Evolutionary conservation across 2,888 invertebrate species (phyloP), one percentile per base, ranked within the genome.

Genomic region (Glaucopsyche alexis): DNA sequence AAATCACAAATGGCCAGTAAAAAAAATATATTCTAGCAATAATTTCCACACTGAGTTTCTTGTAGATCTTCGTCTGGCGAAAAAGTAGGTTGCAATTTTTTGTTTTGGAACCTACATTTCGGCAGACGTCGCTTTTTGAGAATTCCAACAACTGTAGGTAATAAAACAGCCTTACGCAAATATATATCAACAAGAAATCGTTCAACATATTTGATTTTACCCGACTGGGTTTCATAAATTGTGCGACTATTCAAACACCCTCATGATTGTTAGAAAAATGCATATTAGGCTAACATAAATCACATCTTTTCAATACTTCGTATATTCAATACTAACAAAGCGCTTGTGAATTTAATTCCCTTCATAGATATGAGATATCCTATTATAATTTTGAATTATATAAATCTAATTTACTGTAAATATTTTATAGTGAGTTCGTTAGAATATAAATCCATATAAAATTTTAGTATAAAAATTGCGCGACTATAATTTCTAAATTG

Each of bases 221-320:
- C n/a, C n/a, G n/a, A n/a, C n/a, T n/a, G n/a, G n/a, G n/a, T n/a
- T 42, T 19, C 55, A 55, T 19, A 9, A 19, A 55, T 55, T 55
- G 55, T 55, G 55, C 19, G 55, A 55, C 4, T 55, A 19, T 19
- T 55, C 19, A 0, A 55, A 19, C 5, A 55, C 9, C 4, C 19
- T 55, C 19, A 55, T 19, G 19, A 55, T 7, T 11, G 19, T 55
- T 16, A 42, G 42, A 55, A 50, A 55, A 55, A 55, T 55, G 55
- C 55, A 55, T 55, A 55, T 16, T 52, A 52, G 5, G 19, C 55
- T 19, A 11, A 55, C 16, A 19, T 19, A 55, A 9, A 67, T 67
- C 67, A 67, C 67, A 67, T 47, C 49, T 9, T 72, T 49, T 66
- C 66, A 40, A 65, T 72, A 65, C 72, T 64, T 49, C 19, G 64